Conservation (phyloP, 2,888 invertebrate species). For the Entomobrya multifasciata region DNA sequence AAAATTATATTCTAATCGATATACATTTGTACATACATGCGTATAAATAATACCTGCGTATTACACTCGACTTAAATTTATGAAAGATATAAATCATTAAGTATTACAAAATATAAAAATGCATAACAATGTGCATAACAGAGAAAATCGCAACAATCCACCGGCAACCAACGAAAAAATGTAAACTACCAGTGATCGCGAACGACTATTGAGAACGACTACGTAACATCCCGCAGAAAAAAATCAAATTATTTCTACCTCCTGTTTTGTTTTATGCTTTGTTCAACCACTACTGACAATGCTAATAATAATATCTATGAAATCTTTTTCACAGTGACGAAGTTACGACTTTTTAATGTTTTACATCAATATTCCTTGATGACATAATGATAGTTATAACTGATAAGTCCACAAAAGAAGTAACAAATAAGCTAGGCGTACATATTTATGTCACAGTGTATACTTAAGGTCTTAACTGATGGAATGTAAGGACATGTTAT, state of each 20-base stretch:
- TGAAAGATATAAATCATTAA: no score
- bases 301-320: slow-evolving; percentile 40
- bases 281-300: not conserved
- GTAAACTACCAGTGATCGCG: no score
- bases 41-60: no score
- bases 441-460: not conserved
- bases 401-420: slow-evolving; percentile 26
- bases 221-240: not conserved
- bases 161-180: not conserved
- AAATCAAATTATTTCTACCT: not conserved
- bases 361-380: slow-evolving; percentile 49
- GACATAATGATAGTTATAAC: slow-evolving; percentile 43
- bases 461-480: slow-evolving; percentile 10
- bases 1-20: no score
- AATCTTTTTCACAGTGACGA: slow-evolving; percentile 32
- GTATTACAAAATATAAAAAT: no score
- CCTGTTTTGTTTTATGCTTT: not conserved
- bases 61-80: no score
- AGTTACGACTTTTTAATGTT: slow-evolving; percentile 40
- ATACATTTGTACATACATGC: no score
- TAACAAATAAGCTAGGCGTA: not conserved
- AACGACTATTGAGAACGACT: not conserved
- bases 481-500: no score
- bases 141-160: not conserved
- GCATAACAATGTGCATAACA: no score